A percentile compares a stretch with the other conserved stretches of the same genome.
These are phyloP conservation scores for Gastrophryne carolinensis DNA, from an alignment of 2,797 vertebrate species.

Conservation along the genomic window DNA sequence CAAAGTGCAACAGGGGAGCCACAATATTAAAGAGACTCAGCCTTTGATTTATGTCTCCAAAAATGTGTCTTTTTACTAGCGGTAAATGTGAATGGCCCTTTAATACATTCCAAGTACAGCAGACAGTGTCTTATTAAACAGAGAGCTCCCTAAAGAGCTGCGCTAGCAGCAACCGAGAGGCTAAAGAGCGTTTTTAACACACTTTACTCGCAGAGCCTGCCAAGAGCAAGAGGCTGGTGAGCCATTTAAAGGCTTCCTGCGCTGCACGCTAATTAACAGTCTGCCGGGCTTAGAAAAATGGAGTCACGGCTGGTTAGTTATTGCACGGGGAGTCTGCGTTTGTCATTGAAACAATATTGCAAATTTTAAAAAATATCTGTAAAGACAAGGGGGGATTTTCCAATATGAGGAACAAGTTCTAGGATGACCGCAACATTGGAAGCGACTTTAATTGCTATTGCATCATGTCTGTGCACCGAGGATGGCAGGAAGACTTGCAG, in stretches of 20 bases:
- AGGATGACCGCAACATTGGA: constrained; percentile 39
- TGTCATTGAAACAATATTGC: constrained; percentile 58
- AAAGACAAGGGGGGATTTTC: constrained; percentile 48
- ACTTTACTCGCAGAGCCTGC: constrained; percentile 55
- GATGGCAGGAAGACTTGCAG: neutral
- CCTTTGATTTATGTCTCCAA: constrained; percentile 40
- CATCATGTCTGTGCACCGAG: constrained; percentile 50
- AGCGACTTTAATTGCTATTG: constrained; percentile 32
- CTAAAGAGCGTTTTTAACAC: constrained; percentile 54
- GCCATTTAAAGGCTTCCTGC: constrained; percentile 66
- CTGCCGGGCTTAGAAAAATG: constrained; percentile 61
- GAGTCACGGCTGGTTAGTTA: constrained; percentile 51
- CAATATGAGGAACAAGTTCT: constrained; percentile 51
- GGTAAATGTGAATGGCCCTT: constrained; percentile 42
- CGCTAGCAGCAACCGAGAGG: constrained; percentile 59
- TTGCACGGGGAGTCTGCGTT: constrained; percentile 54
- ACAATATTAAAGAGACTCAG: constrained; percentile 34
- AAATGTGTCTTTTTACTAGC: constrained; percentile 48
- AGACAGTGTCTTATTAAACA: constrained; percentile 63
- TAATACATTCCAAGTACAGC: constrained; percentile 59
- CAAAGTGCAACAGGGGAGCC: constrained; percentile 10
- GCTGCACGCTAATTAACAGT: constrained; percentile 66
- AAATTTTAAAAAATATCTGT: constrained; percentile 51
- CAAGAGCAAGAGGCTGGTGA: constrained; percentile 57
- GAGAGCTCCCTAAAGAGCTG: constrained; percentile 60